Base-by-base conservation (phyloP, 2,113 vertebrate genomes). In the Thinocorus orbignyianus region DNA sequence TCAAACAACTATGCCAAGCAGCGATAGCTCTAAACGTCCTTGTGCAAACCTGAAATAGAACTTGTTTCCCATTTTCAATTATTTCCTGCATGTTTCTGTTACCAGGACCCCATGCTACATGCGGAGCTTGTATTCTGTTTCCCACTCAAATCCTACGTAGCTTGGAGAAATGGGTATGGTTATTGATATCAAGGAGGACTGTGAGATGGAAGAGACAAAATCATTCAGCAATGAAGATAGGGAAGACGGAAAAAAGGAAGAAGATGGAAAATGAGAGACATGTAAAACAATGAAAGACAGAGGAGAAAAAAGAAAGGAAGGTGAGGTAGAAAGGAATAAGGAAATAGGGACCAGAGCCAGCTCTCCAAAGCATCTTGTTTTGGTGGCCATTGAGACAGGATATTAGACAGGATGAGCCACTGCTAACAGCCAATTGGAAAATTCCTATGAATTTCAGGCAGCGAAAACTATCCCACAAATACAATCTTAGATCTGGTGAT, bases 401-500 rank as follows among this genome's bases (percentile, higher is more conserved):
- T 39, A 26, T n/a, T 15, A 44, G 15, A 15, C 19, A 61, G 68
- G 58, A 58, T 18, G 41, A 83, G 17, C 33, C 48, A 17, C 49
- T 55, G 35, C 35, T 62, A 41, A 76, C 81, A 65, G 64, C 65
- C 55, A n/a, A 25, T 23, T 72, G 76, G 70, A 76, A 70, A 79
- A 65, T 31, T 72, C 35, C 69, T 65, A 6, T 73, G 66, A 91
- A 66, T 6, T 46, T 57, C 70, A 90, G 37, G 68, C 54, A 92
- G 76, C 37, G 62, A 57, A 86, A 88, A 30, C 76, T 81, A 13
- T 77, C 58, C 52, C 70, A 88, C 24, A 57, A 46, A 65, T 89
- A 23, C 79, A 84, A 95, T 93, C 93, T 93, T 89, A 94, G 66
- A 91, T 90, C 25, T 86, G 71, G 87, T 58, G 85, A 70, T 62